Percentiles rank a stretch among this genome's conserved stretches.
These are phyloP conservation scores for Oedothorax gibbosus DNA, from an alignment of 1,140 invertebrate species.

Conservation along the genomic window DNA sequence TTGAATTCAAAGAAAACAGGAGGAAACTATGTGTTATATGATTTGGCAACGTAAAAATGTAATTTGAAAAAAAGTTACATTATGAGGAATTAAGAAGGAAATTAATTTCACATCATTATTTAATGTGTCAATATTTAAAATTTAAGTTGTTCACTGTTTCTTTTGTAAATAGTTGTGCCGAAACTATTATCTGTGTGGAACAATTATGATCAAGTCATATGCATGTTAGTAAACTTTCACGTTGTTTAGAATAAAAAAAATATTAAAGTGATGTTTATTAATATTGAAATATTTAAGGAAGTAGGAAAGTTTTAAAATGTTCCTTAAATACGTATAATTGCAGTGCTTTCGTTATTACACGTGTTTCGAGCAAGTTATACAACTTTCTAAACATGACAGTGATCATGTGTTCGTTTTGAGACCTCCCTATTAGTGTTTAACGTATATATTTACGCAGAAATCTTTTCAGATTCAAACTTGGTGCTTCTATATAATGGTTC, in stretches of 20 bases:
- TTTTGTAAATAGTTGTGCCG: constrained; percentile 39
- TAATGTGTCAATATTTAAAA: neutral
- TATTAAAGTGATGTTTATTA: constrained; percentile 36
- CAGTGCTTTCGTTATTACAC: constrained; percentile 40
- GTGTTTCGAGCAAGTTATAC: constrained; percentile 37
- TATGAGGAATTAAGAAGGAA: too few species aligned
- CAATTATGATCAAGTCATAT: constrained; percentile 35
- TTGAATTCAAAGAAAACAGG: too few species aligned
- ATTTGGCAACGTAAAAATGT: too few species aligned
- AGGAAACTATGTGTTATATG: too few species aligned
- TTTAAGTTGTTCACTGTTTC: neutral
- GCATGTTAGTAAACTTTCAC: constrained; percentile 53
- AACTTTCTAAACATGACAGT: constrained; percentile 40
- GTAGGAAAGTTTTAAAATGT: constrained; percentile 48
- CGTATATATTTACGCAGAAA: constrained; percentile 42
- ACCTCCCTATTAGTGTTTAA: constrained; percentile 55
- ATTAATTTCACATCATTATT: too few species aligned
- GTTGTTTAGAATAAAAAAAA: constrained; percentile 46
- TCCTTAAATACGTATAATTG: constrained; percentile 48
- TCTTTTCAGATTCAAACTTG: constrained; percentile 38
- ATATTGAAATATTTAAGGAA: constrained; percentile 37
- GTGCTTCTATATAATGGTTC: constrained; percentile 51
- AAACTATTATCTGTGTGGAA: constrained; percentile 17
- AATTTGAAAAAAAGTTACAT: too few species aligned
- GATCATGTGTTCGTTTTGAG: constrained; percentile 44